Conservation (phyloP, 2,113 vertebrate species). For the Lagopus leucura region DNA sequence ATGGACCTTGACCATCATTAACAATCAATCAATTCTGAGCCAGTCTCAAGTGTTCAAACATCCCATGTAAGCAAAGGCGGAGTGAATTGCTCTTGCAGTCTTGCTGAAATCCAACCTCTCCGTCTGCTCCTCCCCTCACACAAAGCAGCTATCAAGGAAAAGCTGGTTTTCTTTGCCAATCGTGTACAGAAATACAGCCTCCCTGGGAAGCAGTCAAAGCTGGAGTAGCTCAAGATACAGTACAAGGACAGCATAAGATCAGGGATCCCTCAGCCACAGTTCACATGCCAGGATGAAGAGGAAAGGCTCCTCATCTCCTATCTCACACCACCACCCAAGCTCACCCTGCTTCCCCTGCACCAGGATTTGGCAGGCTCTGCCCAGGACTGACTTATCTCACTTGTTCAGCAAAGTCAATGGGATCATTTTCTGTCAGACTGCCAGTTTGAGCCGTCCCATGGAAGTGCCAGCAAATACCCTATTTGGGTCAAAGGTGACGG, state of each 20-base stretch:
- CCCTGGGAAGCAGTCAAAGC: not conserved
- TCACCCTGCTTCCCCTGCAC: not conserved
- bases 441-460: not conserved
- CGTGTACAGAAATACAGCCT: not conserved
- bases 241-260: too few relatives aligned
- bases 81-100: not conserved
- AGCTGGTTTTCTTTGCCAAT: not conserved
- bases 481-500: not conserved
- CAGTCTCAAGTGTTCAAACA: not conserved
- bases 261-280: not conserved
- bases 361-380: not conserved
- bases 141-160: not conserved
- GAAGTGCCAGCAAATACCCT: not conserved
- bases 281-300: not conserved
- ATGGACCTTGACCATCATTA: conserved; percentile 8
- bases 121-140: not conserved
- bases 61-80: not conserved
- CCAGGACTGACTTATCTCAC: not conserved
- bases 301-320: not conserved
- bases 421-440: not conserved
- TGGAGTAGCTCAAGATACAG: not conserved
- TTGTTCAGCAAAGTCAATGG: not conserved
- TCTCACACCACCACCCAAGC: not conserved
- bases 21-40: not conserved
- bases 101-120: not conserved